Evolutionary conservation across 1,140 invertebrate species (phyloP), one percentile per base, ranked within the genome.

Genomic region (Drosophila sproati): DNA sequence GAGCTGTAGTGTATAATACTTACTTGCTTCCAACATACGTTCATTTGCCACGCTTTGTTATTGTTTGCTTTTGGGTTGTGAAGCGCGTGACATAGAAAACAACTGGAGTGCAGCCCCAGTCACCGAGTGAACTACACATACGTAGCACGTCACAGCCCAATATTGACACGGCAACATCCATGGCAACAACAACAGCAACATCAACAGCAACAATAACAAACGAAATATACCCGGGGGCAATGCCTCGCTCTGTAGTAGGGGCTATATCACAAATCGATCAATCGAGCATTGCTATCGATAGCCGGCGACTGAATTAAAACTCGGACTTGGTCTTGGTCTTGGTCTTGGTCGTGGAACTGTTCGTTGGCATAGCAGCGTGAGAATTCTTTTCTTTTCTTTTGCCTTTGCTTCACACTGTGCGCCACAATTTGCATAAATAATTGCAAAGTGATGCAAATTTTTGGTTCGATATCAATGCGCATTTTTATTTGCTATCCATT

Each of bases 361-460:
- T 60, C 29, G 41, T 31, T 60, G 31, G 51, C 31, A 20, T 31
- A 5, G 45, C 70, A 80, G 69, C 83, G 83, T 88, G 83, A 89
- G 83, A 88, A 88, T 80, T 77, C 71, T 72, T 66, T 59, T 64
- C 64, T 48, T 59, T 48, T 6, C 29, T 45, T 50, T 45, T 31
- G 48, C 6, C 32, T 10, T 39, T 8, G 56, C 77, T 75, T 51
- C 61, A 67, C 77, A 67, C 73, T 55, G 41, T 37, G 41, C 35
- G 39, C 43, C 52, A 45, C 59, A 66, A 89, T 88, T 89, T 89
- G 85, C 85, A 88, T 88, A 88, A 77, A 83, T 88, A 88, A 88
- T 88, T 79, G 85, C 69, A 66, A 82, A 89, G 56, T 78, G 80
- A 83, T 89, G 83, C 85, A 88, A 88, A 88, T 80, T 43, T 57